Conservation (phyloP, 2,888 invertebrate species). For the Caenorhabditis wallacei region DNA sequence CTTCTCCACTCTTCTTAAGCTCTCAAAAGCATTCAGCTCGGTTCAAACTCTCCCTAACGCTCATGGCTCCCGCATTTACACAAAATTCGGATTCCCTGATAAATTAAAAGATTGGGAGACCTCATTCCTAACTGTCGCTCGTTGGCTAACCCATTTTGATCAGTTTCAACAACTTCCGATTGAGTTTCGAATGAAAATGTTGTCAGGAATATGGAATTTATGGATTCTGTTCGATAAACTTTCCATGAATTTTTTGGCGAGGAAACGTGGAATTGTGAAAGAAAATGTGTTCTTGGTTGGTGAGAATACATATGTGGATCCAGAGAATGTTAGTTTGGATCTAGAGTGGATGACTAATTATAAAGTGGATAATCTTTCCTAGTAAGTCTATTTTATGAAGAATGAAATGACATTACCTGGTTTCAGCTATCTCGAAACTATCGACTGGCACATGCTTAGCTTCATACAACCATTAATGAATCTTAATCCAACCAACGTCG, state of each 20-base stretch:
- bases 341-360: background rate
- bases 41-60: background rate
- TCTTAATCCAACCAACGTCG: conserved; percentile 29
- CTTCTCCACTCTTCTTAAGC: background rate
- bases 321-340: background rate
- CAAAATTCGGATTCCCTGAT: background rate
- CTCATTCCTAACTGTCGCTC: conserved; percentile 29
- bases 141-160: conserved; percentile 47
- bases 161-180: conserved; percentile 31
- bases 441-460: conserved; percentile 9
- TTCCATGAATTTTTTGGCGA: background rate
- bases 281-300: conserved; percentile 1
- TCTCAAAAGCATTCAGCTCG: background rate
- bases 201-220: conserved; percentile 33
- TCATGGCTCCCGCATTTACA: background rate
- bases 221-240: conserved; percentile 6
- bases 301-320: background rate
- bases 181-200: conserved; percentile 18
- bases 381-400: too few relatives aligned
- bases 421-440: background rate
- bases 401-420: too few relatives aligned
- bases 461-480: conserved; percentile 31
- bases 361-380: too few relatives aligned
- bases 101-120: conserved; percentile 29
- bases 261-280: background rate